These are phyloP conservation scores for Henricia sp. DNA, from an alignment of 53 echinoderm and acorn worm genomes.

Conservation along the genomic window DNA sequence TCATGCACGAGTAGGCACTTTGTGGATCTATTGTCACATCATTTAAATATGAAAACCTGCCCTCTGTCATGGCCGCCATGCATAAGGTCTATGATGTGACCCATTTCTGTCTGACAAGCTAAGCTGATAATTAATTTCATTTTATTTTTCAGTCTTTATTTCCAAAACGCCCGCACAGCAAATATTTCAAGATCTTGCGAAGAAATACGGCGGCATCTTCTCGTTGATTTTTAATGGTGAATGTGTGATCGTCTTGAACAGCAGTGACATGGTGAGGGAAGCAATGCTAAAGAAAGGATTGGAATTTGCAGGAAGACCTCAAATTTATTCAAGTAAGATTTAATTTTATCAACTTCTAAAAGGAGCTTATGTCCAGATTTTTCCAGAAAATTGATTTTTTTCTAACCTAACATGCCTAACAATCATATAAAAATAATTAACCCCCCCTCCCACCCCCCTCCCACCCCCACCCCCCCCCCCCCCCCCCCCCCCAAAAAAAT, in stretches of 20 bases:
- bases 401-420: background rate
- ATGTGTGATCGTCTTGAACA: slow-evolving; percentile 53
- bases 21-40: too few relatives aligned
- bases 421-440: background rate
- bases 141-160: background rate
- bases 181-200: slow-evolving; percentile 13
- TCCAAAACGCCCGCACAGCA: background rate
- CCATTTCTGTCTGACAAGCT: too few relatives aligned
- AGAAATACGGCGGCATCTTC: slow-evolving; percentile 61
- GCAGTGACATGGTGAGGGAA: slow-evolving; percentile 49
- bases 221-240: slow-evolving; percentile 26
- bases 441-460: too few relatives aligned
- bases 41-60: too few relatives aligned
- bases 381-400: too few relatives aligned
- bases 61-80: too few relatives aligned
- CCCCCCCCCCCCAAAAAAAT: too few relatives aligned
- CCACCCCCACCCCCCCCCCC: too few relatives aligned
- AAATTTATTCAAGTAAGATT: slow-evolving; percentile 18
- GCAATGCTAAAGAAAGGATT: slow-evolving; percentile 50
- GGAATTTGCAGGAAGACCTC: slow-evolving; percentile 62
- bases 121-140: background rate
- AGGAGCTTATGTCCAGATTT: too few relatives aligned
- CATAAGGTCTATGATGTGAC: too few relatives aligned
- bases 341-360: background rate
- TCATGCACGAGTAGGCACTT: too few relatives aligned